A percentile compares a stretch with the other conserved stretches of the same genome.
phyloP scores from a whole-genome alignment of 1,140 invertebrate genomes.

The Drosophila sechellia region DNA sequence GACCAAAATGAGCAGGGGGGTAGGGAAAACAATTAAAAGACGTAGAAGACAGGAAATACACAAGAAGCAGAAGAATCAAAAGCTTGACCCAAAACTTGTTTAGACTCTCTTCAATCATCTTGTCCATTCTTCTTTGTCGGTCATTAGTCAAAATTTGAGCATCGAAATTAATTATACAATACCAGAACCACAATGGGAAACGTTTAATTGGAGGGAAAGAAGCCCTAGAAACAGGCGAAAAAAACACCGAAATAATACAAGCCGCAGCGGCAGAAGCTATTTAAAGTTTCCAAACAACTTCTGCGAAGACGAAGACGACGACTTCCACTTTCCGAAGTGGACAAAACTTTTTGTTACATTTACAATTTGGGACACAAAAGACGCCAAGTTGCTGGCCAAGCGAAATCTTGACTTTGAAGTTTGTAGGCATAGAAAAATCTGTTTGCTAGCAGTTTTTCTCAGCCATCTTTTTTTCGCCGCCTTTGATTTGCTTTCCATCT shows the following conservation, averaged over 20 bases:
- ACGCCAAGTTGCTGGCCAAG: slow-evolving; percentile 25
- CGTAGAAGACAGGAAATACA: slow-evolving; percentile 52
- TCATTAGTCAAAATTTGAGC: slow-evolving; percentile 77
- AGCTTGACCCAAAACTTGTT: slow-evolving; percentile 20
- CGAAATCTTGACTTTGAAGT: slow-evolving; percentile 48
- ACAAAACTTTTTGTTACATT: slow-evolving; percentile 53
- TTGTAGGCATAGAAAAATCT: slow-evolving; percentile 37
- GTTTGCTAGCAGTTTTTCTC: slow-evolving; percentile 14
- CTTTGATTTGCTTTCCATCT: slow-evolving; percentile 46
- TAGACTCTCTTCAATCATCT: slow-evolving; percentile 48
- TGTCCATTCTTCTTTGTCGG: slow-evolving; percentile 35
- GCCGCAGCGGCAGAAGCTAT: slow-evolving; percentile 51
- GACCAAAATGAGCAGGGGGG: slow-evolving; percentile 53
- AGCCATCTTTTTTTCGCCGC: background rate
- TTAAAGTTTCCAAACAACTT: slow-evolving; percentile 62
- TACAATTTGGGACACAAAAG: slow-evolving; percentile 48
- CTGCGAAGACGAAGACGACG: slow-evolving; percentile 34
- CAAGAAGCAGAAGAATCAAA: slow-evolving; percentile 10
- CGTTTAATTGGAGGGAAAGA: slow-evolving; percentile 78
- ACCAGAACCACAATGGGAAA: slow-evolving; percentile 63
- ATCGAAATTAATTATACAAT: slow-evolving; percentile 63
- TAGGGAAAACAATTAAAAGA: slow-evolving; percentile 76
- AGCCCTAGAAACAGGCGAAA: slow-evolving; percentile 42
- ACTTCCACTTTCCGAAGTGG: slow-evolving; percentile 71
- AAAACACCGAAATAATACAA: slow-evolving; percentile 33